Evolutionary conservation across 2,113 vertebrate genomes (phyloP).

Genomic region (Phalacrocorax pelagicus): DNA sequence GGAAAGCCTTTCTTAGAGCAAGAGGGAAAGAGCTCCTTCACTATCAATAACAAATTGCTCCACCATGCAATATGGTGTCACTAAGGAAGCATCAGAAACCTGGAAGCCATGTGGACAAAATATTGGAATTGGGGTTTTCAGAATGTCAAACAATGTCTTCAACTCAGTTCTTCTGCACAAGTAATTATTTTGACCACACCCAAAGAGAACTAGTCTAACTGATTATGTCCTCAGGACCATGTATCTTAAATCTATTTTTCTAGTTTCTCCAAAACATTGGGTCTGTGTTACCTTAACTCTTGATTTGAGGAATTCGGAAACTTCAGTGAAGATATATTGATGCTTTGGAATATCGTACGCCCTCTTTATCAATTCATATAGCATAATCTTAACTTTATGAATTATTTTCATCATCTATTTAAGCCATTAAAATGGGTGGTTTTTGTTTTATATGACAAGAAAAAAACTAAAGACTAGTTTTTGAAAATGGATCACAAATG

Average conservation of each 20-base stretch:
- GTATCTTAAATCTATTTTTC: background rate
- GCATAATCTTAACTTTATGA: background rate
- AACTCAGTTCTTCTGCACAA: background rate
- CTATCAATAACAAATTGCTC: fast-evolving
- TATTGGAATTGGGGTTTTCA: background rate
- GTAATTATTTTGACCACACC: background rate
- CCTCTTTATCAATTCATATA: background rate
- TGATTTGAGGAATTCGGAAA: background rate
- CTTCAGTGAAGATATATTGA: background rate
- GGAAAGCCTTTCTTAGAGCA: background rate
- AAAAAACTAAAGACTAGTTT: background rate
- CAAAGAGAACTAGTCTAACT: background rate
- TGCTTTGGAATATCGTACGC: background rate
- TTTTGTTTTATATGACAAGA: background rate
- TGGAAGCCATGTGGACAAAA: fast-evolving
- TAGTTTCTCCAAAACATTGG: background rate
- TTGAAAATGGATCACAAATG: background rate
- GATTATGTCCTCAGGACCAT: background rate
- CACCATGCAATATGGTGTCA: no score
- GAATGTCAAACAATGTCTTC: background rate
- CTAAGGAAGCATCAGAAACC: background rate
- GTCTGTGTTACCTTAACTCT: background rate
- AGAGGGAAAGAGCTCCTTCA: background rate
- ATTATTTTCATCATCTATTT: background rate
- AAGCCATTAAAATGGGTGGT: background rate